Evolutionary conservation across 2,888 invertebrate species (phyloP).

Genomic region (Nephrocerus scutellatus): DNA sequence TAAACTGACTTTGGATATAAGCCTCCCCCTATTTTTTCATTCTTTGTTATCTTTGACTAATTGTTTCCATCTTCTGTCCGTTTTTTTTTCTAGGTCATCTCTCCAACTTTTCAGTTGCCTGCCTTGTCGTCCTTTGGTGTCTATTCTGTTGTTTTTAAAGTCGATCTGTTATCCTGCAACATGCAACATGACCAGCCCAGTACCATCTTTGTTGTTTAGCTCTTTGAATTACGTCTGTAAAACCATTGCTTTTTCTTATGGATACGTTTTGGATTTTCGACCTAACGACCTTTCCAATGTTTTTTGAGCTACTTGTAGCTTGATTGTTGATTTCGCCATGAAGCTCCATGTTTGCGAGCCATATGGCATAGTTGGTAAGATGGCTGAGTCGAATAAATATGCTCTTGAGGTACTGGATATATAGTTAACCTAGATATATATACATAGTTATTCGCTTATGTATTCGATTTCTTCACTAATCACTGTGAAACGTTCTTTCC

Average conservation of each 20-base stretch:
- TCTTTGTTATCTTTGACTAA: too few relatives aligned
- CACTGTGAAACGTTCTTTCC: not conserved
- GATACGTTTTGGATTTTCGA: not conserved
- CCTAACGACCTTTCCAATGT: not conserved
- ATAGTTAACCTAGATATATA: too few relatives aligned
- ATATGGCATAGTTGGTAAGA: too few relatives aligned
- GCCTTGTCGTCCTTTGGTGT: too few relatives aligned
- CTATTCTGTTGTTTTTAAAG: conserved; percentile 1
- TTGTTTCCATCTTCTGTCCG: not conserved
- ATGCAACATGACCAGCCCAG: not conserved
- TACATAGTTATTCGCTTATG: too few relatives aligned
- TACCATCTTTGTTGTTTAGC: not conserved
- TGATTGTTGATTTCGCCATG: not conserved
- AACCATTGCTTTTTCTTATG: not conserved
- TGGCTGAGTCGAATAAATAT: not conserved
- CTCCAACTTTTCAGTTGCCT: too few relatives aligned
- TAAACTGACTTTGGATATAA: too few relatives aligned
- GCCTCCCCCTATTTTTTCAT: too few relatives aligned
- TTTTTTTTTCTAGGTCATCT: not conserved
- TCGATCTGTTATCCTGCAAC: not conserved
- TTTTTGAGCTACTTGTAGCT: not conserved
- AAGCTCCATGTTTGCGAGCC: not conserved
- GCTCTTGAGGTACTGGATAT: too few relatives aligned
- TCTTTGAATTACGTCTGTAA: conserved; percentile 1
- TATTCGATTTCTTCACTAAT: too few relatives aligned